Evolutionary conservation across 2,113 vertebrate genomes (phyloP).

Genomic region (Panthera tigris): DNA sequence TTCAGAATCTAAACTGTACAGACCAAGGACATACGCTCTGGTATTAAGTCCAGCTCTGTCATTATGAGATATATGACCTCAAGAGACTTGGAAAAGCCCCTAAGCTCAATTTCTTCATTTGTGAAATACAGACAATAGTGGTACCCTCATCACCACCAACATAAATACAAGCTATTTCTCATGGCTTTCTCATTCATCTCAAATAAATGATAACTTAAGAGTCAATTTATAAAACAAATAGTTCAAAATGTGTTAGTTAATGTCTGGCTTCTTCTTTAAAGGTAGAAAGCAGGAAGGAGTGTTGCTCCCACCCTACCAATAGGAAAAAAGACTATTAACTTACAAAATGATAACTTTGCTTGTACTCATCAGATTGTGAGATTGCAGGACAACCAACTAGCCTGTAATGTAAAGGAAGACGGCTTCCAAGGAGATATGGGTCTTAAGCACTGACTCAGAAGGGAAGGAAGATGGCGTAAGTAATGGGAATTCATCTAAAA

Average conservation of each 20-base stretch:
- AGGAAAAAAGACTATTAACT: background rate
- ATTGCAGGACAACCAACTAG: background rate
- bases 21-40: background rate
- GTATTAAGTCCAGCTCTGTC: background rate
- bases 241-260: constrained; percentile 8
- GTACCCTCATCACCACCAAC: background rate
- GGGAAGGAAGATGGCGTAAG: background rate
- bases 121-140: background rate
- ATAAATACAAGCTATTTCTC: background rate
- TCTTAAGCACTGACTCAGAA: background rate
- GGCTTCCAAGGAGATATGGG: background rate
- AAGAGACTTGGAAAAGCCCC: background rate
- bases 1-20: background rate
- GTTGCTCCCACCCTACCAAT: background rate
- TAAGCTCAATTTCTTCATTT: background rate
- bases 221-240: background rate
- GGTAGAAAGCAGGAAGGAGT: background rate
- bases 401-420: background rate
- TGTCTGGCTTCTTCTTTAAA: background rate
- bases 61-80: background rate
- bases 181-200: background rate
- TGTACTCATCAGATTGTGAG: background rate
- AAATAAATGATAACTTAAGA: background rate
- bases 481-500: background rate
- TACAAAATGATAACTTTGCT: background rate